Evolutionary conservation across 1,140 invertebrate genomes (phyloP).

Genomic region (Sipha flava): DNA sequence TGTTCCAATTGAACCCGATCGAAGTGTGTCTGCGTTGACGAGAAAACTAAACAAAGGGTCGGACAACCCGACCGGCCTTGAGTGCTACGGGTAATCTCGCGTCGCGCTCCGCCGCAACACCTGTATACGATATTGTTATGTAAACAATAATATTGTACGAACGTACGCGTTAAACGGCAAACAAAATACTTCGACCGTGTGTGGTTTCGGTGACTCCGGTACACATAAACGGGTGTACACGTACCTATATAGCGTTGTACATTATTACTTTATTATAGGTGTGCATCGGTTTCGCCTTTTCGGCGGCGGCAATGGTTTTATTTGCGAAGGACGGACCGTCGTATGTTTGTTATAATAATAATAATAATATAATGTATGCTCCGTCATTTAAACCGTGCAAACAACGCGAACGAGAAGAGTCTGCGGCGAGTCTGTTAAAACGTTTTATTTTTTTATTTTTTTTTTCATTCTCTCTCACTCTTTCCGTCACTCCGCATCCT

Average conservation of each 20-base stretch:
- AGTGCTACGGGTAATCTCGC: too few relatives aligned
- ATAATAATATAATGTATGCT: not conserved
- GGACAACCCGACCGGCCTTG: too few relatives aligned
- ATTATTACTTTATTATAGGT: not conserved
- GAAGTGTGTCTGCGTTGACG: too few relatives aligned
- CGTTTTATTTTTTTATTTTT: not conserved
- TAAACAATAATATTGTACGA: too few relatives aligned
- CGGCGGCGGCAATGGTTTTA: not conserved
- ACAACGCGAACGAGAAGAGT: not conserved
- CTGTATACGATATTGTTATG: too few relatives aligned
- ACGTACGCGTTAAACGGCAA: not conserved
- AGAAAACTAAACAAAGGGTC: too few relatives aligned
- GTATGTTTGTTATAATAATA: not conserved
- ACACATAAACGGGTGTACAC: too few relatives aligned
- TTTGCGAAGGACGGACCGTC: not conserved
- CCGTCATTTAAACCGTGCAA: constrained; percentile 20
- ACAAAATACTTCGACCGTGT: not conserved
- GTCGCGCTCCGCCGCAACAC: too few relatives aligned
- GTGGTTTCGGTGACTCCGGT: not conserved
- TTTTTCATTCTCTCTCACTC: too few relatives aligned
- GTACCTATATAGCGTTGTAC: not conserved
- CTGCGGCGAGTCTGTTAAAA: not conserved
- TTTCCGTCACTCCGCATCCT: too few relatives aligned
- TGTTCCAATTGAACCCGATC: too few relatives aligned
- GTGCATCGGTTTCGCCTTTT: not conserved